A percentile compares a stretch with the other conserved stretches of the same genome.
phyloP scores from a whole-genome alignment of 2,797 vertebrate genomes.

The Sandelia bainsii region DNA sequence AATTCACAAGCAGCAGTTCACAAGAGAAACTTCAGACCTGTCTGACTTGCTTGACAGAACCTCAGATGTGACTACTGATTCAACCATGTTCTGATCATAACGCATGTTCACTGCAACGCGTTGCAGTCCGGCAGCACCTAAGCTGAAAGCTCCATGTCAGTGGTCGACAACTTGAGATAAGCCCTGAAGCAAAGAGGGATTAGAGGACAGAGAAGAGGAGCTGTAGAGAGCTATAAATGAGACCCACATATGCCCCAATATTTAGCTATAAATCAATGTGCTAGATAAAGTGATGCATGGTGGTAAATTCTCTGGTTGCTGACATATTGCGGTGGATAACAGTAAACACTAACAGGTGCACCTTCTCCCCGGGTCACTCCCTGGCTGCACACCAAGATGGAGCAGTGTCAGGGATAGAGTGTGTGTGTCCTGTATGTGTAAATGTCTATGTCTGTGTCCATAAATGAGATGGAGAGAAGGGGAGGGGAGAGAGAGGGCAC shows the following conservation, averaged over 20 bases:
- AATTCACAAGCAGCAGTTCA: no score
- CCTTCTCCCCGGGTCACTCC: slow-evolving; percentile 73
- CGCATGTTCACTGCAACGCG: not conserved
- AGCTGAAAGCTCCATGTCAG: slow-evolving; percentile 24
- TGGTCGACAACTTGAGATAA: slow-evolving; percentile 43
- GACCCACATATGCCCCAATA: slow-evolving; percentile 25
- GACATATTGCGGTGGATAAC: slow-evolving; percentile 67
- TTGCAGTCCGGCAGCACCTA: slow-evolving; percentile 14
- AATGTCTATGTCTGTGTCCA: slow-evolving; percentile 56
- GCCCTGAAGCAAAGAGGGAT: slow-evolving; percentile 40
- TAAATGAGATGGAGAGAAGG: slow-evolving; percentile 59
- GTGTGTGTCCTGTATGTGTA: slow-evolving; percentile 34
- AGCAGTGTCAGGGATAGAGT: slow-evolving; percentile 40
- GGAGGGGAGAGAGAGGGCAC: slow-evolving; percentile 12
- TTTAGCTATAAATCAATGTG: slow-evolving; percentile 52
- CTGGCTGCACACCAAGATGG: slow-evolving; percentile 68
- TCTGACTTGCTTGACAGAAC: slow-evolving; percentile 23
- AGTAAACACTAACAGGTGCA: slow-evolving; percentile 79
- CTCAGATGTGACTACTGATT: not conserved
- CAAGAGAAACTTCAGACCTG: slow-evolving; percentile 3
- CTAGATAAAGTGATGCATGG: slow-evolving; percentile 34
- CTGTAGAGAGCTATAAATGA: slow-evolving; percentile 37
- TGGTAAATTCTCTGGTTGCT: slow-evolving; percentile 58
- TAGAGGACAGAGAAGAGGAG: slow-evolving; percentile 13
- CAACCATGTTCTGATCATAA: slow-evolving; percentile 4